Base-by-base conservation (phyloP, 2,797 vertebrate genomes). In the Xyrichtys novacula region DNA sequence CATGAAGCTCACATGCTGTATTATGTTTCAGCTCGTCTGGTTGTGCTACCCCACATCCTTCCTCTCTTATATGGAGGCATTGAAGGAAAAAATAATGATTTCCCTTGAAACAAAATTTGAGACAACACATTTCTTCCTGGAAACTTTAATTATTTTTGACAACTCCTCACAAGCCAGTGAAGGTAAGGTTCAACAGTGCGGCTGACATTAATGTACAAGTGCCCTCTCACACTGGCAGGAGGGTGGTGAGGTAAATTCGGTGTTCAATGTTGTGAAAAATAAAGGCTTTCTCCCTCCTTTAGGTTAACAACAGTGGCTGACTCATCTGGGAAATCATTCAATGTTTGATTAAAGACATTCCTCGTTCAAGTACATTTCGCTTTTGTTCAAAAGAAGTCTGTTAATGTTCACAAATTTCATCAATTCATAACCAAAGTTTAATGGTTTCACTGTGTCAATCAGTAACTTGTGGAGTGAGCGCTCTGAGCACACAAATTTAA, bases 71-170 rank as follows among this genome's bases (percentile, higher is more conserved):
- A 12, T 73, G 61, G 39, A 44, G 11, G 53, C 20, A n/a, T 34
- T 20, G 28, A 67, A 68, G 60, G 49, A 69, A 40, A 49, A 76
- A 56, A 12, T 8, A 36, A 43, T 54, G 29, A 60, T 28, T 54
- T 23, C 58, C 58, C 38, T 46, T 34, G 68, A 88, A 74, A 92
- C 80, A 93, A 91, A 90, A 87, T 53, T 78, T 59, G 87, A 90
- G 88, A 89, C 86, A 48, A 90, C 83, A 90, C 85, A 82, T 68
- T 83, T 87, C 79, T 91, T 90, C 84, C 91, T 90, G 88, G 87
- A 91, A 91, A 90, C 82, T 86, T 90, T 91, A 92, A 92, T 92
- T 83, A 87, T 90, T 90, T n/a, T 90, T 89, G 84, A 91, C 89
- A 93, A 89, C 88, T 91, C 88, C 87, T 90, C 88, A 86, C 78